Conservation (phyloP, 2,113 vertebrate species). For the Grallaria varia region DNA sequence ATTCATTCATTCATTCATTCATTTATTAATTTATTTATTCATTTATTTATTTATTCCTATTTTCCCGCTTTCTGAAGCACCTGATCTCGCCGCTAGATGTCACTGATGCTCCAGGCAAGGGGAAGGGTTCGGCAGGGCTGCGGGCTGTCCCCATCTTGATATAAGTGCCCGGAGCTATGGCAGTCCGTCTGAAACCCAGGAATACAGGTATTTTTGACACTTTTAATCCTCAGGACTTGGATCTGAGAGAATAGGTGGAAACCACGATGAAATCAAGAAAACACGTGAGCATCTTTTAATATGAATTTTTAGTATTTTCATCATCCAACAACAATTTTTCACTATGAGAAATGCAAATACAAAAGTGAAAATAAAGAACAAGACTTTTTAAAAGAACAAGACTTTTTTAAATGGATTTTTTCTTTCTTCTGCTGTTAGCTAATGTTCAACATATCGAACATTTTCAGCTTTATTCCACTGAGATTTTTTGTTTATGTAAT, state of each 20-base stretch:
- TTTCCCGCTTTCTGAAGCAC: rapidly evolving
- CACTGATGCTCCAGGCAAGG: background rate
- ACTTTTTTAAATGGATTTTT: background rate
- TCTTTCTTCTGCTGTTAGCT: background rate
- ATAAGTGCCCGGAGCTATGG: rapidly evolving
- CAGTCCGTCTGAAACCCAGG: rapidly evolving
- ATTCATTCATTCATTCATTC: too few species aligned
- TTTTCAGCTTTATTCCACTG: background rate
- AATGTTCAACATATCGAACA: background rate
- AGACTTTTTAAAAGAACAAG: background rate
- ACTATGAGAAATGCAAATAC: background rate
- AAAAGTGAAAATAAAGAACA: background rate
- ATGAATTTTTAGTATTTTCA: background rate
- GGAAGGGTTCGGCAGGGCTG: rapidly evolving
- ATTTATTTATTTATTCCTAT: too few species aligned
- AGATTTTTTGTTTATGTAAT: background rate
- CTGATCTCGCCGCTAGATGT: conserved; percentile 1
- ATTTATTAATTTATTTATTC: too few species aligned
- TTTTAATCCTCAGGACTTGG: background rate
- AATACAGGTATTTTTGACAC: rapidly evolving
- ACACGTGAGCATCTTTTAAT: rapidly evolving
- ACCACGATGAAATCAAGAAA: background rate
- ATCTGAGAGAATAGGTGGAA: background rate
- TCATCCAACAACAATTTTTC: background rate
- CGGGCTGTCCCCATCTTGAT: rapidly evolving